Percentiles rank a stretch among this genome's conserved stretches.
Evolutionary conservation across 2,888 invertebrate genomes (phyloP).

Genomic region (Nomada hirtipes): DNA sequence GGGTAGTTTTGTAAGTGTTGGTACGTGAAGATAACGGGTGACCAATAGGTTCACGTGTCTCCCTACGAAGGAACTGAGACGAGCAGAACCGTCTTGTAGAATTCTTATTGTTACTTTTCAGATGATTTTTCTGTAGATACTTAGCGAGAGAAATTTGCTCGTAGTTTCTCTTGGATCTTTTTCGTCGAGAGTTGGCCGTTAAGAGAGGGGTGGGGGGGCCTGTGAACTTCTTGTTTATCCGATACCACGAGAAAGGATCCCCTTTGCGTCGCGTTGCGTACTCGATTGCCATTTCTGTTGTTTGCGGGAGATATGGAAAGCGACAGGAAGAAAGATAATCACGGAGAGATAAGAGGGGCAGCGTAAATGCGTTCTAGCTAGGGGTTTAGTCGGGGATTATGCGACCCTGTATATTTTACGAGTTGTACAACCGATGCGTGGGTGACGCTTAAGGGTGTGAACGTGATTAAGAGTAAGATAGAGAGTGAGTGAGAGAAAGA

Average conservation of each 20-base stretch:
- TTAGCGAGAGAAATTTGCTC: not conserved
- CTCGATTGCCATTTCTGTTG: slow-evolving; percentile 46
- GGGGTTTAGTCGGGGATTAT: slow-evolving; percentile 30
- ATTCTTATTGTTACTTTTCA: not conserved
- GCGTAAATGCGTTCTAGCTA: slow-evolving; percentile 44
- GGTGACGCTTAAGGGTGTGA: slow-evolving; percentile 13
- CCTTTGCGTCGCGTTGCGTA: slow-evolving; percentile 35
- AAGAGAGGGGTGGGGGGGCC: not conserved
- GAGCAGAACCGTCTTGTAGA: not conserved
- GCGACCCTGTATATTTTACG: slow-evolving; percentile 56
- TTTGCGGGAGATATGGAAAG: slow-evolving; percentile 3
- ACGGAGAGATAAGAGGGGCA: slow-evolving; percentile 10
- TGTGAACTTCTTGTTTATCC: slow-evolving; percentile 14
- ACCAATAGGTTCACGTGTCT: slow-evolving; percentile 15
- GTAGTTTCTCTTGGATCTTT: not conserved
- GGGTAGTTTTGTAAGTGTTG: slow-evolving; percentile 40
- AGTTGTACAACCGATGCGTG: slow-evolving; percentile 27
- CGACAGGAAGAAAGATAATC: slow-evolving; percentile 2
- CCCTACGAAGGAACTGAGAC: not conserved
- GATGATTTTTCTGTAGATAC: not conserved
- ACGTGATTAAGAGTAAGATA: not conserved
- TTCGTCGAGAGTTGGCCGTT: not conserved
- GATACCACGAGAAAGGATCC: slow-evolving; percentile 7
- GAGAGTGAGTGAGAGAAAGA: not conserved
- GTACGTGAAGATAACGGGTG: slow-evolving; percentile 12